Evolutionary conservation across 2,113 vertebrate species (phyloP).

Genomic region (Mormoops blainvillei): DNA sequence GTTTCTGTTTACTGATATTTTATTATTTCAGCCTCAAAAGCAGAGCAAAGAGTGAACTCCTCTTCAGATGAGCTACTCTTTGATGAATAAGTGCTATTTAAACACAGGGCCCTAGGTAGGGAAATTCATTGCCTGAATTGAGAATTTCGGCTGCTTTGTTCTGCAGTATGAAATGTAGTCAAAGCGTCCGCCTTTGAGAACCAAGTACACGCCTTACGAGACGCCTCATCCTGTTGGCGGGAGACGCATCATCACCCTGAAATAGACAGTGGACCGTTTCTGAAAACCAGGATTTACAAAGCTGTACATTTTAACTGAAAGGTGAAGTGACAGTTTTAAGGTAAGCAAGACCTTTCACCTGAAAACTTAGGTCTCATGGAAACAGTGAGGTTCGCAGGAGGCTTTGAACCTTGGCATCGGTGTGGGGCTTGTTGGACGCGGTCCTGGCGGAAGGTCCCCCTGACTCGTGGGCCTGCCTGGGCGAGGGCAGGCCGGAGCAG

Average conservation of each 20-base stretch:
- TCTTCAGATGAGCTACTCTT: background rate
- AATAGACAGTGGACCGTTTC: background rate
- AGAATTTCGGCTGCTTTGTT: background rate
- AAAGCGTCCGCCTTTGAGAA: background rate
- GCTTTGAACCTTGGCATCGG: background rate
- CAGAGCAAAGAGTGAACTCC: background rate
- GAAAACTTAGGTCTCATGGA: background rate
- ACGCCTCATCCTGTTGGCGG: fast-evolving
- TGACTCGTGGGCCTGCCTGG: background rate
- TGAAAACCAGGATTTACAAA: background rate
- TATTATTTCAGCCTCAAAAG: background rate
- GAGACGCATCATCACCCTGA: fast-evolving
- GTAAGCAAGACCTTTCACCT: background rate
- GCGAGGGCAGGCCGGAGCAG: fast-evolving
- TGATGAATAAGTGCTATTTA: background rate
- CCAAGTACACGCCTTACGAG: fast-evolving
- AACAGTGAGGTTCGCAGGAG: background rate
- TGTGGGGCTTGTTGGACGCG: fast-evolving
- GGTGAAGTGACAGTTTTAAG: background rate
- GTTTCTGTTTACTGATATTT: background rate
- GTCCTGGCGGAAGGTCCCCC: fast-evolving
- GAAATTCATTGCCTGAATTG: background rate
- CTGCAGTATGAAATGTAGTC: background rate
- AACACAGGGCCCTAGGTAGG: background rate
- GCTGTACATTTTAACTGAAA: background rate